Evolutionary conservation across 30 jellyfish, hydroid and myxozoan genomes (phyloP).

Genomic region (Turritopsis rubra): DNA sequence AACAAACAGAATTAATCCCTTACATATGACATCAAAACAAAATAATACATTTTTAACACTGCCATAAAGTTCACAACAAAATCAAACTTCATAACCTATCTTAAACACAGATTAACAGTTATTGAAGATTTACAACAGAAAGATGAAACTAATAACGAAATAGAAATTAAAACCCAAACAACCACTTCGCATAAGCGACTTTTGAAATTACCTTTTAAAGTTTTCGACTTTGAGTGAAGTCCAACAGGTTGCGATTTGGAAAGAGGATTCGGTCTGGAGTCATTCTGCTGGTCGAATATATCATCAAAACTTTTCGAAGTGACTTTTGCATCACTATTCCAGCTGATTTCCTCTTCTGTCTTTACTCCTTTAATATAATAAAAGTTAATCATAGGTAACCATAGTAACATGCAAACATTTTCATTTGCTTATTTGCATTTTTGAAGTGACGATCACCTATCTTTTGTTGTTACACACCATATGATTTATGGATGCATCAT

Average conservation of each 20-base stretch:
- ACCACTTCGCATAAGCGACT: neutral
- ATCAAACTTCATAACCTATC: too few relatives aligned
- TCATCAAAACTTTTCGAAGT: neutral
- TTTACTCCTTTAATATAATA: neutral
- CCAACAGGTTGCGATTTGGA: neutral
- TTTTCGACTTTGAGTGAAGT: neutral
- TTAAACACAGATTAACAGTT: too few relatives aligned
- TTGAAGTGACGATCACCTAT: too few relatives aligned
- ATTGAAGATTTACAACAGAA: too few relatives aligned
- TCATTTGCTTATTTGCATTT: too few relatives aligned
- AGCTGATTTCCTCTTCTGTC: conserved; percentile 1
- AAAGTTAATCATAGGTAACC: too few relatives aligned
- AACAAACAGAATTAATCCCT: neutral
- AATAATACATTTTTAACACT: neutral
- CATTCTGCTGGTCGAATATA: neutral
- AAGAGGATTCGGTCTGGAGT: neutral
- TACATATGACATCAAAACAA: neutral
- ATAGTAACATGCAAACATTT: too few relatives aligned
- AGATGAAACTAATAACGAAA: too few relatives aligned
- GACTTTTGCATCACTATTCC: neutral
- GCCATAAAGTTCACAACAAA: neutral
- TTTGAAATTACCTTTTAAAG: neutral
- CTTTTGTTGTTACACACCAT: too few relatives aligned
- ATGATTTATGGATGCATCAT: too few relatives aligned
- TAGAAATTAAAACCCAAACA: neutral